Evolutionary conservation across 2,113 vertebrate species (phyloP), one percentile per base, ranked within the genome.

Genomic region (Antechinus flavipes): DNA sequence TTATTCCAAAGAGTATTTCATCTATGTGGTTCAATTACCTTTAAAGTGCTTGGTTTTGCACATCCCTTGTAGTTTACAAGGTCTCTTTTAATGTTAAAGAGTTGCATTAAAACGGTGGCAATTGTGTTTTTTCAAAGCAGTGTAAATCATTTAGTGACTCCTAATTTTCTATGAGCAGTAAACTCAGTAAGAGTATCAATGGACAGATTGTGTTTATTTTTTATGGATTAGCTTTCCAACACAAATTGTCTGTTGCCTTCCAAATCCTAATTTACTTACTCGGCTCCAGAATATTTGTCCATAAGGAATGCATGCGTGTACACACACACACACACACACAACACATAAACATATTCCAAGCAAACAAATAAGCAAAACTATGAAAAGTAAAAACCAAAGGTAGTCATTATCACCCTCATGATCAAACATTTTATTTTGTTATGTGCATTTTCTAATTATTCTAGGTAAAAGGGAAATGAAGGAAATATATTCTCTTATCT

Each of bases 201-300:
- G 25, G 3, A 0, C 27, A 97, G 93, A 97, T 95, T 91, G n/a
- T 95, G 89, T 97, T 98, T 97, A 95, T 95, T 97, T 97, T 89
- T 92, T 90, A 92, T 93, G 27, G 11, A 94, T 93, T 95, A 94
- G 30, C 92, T 98, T 97, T 96, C n/a, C 92, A 96, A 93, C n/a
- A 94, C 7, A 96, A 97, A 95, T 23, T 90, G 6, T 96, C 56
- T 84, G 25, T 52, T 90, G 5, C 30, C 2, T 94, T 97, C 8
- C 24, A 95, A 95, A 96, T 93, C 91, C 53, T 26, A 90, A 47
- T 49, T 55, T 26, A 53, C 22, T 95, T 90, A 7, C 26, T 46
- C 14, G 23, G 12, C 27, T 90, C 27, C 27, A 52, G 14, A 8
- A 89, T 97, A 94, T 96, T 94, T 96, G 94, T 96, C 10, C 52